Evolutionary conservation across 2,888 invertebrate genomes (phyloP).

Genomic region (Dolichopus griseipennis): DNA sequence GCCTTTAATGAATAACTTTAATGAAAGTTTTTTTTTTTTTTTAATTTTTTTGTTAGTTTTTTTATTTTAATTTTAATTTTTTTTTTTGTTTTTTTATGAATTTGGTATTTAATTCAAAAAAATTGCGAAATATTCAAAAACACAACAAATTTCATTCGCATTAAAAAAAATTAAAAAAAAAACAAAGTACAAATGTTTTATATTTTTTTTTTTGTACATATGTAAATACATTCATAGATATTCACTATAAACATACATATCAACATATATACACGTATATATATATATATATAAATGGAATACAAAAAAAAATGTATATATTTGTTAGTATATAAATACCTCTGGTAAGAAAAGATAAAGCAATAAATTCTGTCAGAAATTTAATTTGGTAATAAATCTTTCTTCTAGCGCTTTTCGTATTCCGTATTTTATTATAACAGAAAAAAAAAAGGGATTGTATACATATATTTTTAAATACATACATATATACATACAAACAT

Average conservation of each 20-base stretch:
- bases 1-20: no score
- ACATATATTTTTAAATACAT: not conserved
- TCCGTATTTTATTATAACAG: not conserved
- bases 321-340: not conserved
- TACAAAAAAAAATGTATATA: not conserved
- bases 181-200: no score
- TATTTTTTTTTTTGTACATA: not conserved
- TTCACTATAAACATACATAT: not conserved
- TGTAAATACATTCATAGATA: not conserved
- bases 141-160: no score
- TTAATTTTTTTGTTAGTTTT: no score
- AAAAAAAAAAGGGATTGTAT: not conserved
- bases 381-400: constrained; percentile 48
- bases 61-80: no score
- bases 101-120: no score
- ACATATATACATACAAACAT: not conserved
- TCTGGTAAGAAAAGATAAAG: constrained; percentile 39
- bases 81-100: no score
- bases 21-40: no score
- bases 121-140: no score
- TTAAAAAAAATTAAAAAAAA: no score
- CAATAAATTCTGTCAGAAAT: constrained; percentile 48
- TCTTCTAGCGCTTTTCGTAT: constrained; percentile 38
- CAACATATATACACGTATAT: not conserved
- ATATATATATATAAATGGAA: not conserved